These are phyloP conservation scores for Leptinotarsa texana DNA, from an alignment of 1,140 invertebrate species.

Conservation along the genomic window DNA sequence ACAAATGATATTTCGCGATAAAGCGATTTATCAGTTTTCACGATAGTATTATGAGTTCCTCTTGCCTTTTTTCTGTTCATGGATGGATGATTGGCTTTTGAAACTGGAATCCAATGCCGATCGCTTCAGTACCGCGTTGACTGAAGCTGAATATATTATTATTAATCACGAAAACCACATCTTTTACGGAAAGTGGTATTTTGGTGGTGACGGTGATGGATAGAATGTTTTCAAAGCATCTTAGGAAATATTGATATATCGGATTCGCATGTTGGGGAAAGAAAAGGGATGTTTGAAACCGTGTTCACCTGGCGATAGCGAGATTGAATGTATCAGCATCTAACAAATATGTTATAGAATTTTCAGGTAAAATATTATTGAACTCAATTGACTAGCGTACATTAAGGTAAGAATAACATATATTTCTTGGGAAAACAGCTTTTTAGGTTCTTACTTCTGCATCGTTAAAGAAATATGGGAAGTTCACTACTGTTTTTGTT, in stretches of 20 bases:
- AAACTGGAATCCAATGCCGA: not conserved
- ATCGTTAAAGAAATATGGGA: no score
- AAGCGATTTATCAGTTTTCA: not conserved
- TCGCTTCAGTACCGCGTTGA: no score
- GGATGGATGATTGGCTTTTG: not conserved
- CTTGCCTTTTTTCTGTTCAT: not conserved
- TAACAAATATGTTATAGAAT: no score
- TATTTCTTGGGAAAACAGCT: no score
- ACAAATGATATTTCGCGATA: not conserved
- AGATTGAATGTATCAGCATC: no score
- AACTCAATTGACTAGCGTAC: no score
- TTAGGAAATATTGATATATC: not conserved
- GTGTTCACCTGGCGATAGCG: no score
- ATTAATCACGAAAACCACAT: not conserved
- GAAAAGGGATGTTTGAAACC: not conserved
- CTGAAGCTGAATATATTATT: not conserved
- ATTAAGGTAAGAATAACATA: no score
- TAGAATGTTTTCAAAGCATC: not conserved
- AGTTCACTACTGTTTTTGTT: no score
- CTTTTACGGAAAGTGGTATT: not conserved
- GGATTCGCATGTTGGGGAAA: not conserved
- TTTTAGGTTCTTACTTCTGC: no score
- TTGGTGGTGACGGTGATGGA: not conserved
- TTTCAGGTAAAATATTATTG: no score
- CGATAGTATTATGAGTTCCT: not conserved